Percentiles rank a stretch among this genome's conserved stretches.
Evolutionary conservation across 1,140 invertebrate genomes (phyloP).

Genomic region (Achatina immaculata): DNA sequence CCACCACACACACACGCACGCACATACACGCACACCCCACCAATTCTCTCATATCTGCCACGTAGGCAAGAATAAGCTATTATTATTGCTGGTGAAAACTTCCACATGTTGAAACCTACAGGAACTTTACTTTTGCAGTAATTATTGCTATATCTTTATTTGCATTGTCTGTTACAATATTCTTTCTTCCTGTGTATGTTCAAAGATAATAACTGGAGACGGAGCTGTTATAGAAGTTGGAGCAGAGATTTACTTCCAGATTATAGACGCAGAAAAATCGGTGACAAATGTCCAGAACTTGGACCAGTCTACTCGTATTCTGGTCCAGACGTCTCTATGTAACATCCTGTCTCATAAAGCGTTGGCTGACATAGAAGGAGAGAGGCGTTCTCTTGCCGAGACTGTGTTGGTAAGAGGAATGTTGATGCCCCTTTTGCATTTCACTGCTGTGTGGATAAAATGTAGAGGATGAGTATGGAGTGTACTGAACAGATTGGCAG

Average conservation of each 20-base stretch:
- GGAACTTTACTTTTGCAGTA: too few species aligned
- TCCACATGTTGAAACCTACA: too few species aligned
- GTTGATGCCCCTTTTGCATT: neutral
- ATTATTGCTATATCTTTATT: too few species aligned
- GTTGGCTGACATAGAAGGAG: slow-evolving; percentile 56
- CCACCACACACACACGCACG: too few species aligned
- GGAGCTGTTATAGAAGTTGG: slow-evolving; percentile 63
- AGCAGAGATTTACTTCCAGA: slow-evolving; percentile 62
- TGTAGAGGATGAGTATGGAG: neutral
- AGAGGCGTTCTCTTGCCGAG: slow-evolving; percentile 48
- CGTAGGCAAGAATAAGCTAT: too few species aligned
- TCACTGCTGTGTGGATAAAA: neutral
- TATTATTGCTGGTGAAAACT: too few species aligned
- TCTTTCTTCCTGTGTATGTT: too few species aligned
- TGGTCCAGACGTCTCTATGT: slow-evolving; percentile 56
- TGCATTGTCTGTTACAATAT: too few species aligned
- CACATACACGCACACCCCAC: too few species aligned
- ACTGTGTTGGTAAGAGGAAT: slow-evolving; percentile 50
- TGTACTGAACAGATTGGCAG: neutral
- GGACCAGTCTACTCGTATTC: slow-evolving; percentile 57
- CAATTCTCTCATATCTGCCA: too few species aligned
- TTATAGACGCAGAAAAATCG: slow-evolving; percentile 54
- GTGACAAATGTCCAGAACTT: slow-evolving; percentile 61
- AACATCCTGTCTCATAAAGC: slow-evolving; percentile 53
- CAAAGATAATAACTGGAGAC: slow-evolving; percentile 61